These are phyloP conservation scores for Lasioglossum zephyrum DNA, from an alignment of 2,888 invertebrate species.

Conservation along the genomic window DNA sequence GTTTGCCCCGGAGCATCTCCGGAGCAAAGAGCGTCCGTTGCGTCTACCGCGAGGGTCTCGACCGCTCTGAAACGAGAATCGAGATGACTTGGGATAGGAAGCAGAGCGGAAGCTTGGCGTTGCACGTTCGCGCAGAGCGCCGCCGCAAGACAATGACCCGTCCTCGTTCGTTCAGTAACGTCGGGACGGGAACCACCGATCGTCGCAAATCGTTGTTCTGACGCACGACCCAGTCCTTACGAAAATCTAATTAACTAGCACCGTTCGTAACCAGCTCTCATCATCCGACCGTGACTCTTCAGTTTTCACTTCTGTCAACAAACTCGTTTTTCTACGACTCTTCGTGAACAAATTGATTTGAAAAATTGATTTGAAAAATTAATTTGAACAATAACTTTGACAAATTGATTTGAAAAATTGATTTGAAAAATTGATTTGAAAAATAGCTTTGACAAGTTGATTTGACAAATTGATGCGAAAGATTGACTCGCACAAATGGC, in stretches of 20 bases:
- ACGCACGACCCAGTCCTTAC: slow-evolving; percentile 3
- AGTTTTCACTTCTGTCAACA: not conserved
- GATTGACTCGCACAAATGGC: no score
- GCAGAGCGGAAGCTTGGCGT: not conserved
- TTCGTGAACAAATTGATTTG: no score
- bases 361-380: no score
- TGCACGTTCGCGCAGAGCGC: slow-evolving; percentile 1
- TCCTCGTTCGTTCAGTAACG: slow-evolving; percentile 3
- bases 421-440: no score
- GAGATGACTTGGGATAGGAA: slow-evolving; percentile 2
- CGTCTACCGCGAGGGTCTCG: not conserved
- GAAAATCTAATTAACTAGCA: not conserved
- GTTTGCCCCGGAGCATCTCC: not conserved
- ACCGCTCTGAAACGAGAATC: slow-evolving; percentile 3
- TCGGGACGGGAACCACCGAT: not conserved
- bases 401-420: no score
- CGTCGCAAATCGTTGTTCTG: slow-evolving; percentile 9
- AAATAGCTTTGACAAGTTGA: no score
- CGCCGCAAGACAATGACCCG: slow-evolving; percentile 24
- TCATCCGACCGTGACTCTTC: not conserved
- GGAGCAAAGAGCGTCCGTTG: not conserved
- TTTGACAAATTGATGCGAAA: no score
- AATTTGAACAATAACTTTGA: no score
- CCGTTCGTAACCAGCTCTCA: not conserved
- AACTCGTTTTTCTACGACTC: not conserved